A percentile compares a stretch with the other conserved stretches of the same genome.
phyloP scores from a whole-genome alignment of 1,140 invertebrate genomes.

The Pseudomyrmex concolor region DNA sequence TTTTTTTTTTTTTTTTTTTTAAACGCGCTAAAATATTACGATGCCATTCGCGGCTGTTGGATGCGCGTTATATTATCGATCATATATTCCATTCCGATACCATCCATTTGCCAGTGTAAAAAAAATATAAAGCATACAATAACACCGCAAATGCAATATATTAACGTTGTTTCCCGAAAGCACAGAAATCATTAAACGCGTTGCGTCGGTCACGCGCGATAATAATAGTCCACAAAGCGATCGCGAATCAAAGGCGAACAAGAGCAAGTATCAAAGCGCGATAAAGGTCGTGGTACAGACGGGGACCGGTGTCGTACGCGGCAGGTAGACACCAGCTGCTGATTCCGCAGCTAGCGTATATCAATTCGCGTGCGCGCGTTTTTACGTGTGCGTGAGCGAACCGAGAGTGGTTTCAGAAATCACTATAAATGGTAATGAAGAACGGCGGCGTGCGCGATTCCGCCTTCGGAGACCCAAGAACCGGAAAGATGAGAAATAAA shows the following conservation, averaged over 20 bases:
- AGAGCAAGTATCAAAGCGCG: constrained; percentile 17
- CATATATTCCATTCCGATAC: not conserved
- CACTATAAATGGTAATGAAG: constrained; percentile 85
- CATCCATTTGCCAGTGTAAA: constrained; percentile 20
- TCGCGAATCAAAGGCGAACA: not conserved
- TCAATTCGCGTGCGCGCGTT: constrained; percentile 61
- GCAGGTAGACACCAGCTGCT: constrained; percentile 50
- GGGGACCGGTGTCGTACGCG: not conserved
- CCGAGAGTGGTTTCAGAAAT: constrained; percentile 78
- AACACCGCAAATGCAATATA: constrained; percentile 7
- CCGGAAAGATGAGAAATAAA: constrained; percentile 60
- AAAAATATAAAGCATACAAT: constrained; percentile 5
- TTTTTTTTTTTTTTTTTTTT: not conserved
- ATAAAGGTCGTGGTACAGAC: constrained; percentile 8
- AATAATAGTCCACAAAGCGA: not conserved
- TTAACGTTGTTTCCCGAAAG: not conserved
- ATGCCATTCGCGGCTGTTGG: not conserved
- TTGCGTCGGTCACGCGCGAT: not conserved
- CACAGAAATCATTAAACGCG: constrained; percentile 8
- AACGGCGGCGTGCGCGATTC: constrained; percentile 67
- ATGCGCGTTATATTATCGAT: constrained; percentile 40
- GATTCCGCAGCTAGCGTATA: constrained; percentile 58
- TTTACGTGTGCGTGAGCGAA: constrained; percentile 71
- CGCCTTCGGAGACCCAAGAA: constrained; percentile 52
- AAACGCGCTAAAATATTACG: constrained; percentile 34